Percentiles rank a stretch among this genome's conserved stretches.
Conservation (phyloP, 1,140 invertebrate species). For the Anastrepha ludens region DNA sequence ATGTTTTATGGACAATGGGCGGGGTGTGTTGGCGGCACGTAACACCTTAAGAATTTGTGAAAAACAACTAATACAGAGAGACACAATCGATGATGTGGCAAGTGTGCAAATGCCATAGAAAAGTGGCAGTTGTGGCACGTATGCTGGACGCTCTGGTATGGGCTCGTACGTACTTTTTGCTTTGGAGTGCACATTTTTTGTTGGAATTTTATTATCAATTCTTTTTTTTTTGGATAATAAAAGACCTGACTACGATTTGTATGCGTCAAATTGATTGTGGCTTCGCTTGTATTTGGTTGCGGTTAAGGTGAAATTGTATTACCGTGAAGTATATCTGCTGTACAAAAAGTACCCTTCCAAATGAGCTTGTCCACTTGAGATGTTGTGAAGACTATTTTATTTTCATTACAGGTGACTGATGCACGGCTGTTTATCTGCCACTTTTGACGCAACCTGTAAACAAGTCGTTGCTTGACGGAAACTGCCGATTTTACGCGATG, state of each 20-base stretch:
- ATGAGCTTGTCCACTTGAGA: too few species aligned
- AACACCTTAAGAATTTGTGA: slow-evolving; percentile 34
- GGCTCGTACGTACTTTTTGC: neutral
- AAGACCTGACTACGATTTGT: neutral
- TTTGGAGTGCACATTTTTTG: neutral
- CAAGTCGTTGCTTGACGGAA: too few species aligned
- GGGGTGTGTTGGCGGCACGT: slow-evolving; percentile 22
- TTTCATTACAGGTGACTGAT: too few species aligned
- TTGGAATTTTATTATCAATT: neutral
- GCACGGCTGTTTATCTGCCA: too few species aligned
- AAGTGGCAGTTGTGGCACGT: slow-evolving; percentile 36
- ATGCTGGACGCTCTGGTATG: neutral
- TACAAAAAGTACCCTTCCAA: too few species aligned
- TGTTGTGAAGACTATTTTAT: too few species aligned
- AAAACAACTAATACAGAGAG: neutral
- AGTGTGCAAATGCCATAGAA: slow-evolving; percentile 30
- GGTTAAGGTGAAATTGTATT: too few species aligned
- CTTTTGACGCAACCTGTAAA: too few species aligned
- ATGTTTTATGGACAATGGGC: neutral
- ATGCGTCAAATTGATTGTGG: neutral
- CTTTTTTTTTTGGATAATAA: too few species aligned
- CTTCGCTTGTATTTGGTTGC: neutral
- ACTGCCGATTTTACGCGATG: too few species aligned
- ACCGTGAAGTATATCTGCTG: too few species aligned
- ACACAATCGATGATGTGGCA: neutral